Conservation (phyloP, 1,140 invertebrate genomes). For the Apis florea region DNA sequence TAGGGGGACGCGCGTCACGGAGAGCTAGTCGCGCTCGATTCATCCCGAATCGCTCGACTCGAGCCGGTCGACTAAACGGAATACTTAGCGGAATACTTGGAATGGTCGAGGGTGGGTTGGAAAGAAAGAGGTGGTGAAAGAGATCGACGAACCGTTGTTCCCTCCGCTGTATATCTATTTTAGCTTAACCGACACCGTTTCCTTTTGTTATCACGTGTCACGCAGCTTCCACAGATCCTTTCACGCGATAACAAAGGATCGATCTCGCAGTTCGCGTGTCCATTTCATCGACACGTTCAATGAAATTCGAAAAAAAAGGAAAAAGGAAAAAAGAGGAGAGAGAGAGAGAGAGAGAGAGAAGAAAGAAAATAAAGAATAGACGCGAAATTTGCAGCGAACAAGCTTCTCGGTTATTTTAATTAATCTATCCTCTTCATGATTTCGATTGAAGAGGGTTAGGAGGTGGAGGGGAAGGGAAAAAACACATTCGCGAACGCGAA, state of each 20-base stretch:
- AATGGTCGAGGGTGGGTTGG: constrained; percentile 13
- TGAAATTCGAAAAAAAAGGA: background rate
- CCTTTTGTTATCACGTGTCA: constrained; percentile 54
- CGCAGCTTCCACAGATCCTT: constrained; percentile 21
- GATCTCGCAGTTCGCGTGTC: constrained; percentile 36
- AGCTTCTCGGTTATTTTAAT: constrained; percentile 21
- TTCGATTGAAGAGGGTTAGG: background rate
- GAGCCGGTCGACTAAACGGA: constrained; percentile 57
- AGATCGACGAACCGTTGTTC: constrained; percentile 52
- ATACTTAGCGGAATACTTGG: constrained; percentile 55
- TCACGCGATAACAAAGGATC: constrained; percentile 47
- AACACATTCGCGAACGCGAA: constrained; percentile 3
- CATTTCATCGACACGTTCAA: constrained; percentile 32
- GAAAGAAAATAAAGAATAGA: background rate
- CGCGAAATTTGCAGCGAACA: constrained; percentile 4
- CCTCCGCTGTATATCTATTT: constrained; percentile 41
- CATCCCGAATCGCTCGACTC: too few species aligned
- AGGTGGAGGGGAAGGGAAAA: background rate
- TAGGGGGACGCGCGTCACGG: constrained; percentile 15
- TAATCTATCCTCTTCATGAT: constrained; percentile 14
- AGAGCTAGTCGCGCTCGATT: too few species aligned
- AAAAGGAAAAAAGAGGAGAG: background rate
- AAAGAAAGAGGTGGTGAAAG: constrained; percentile 47
- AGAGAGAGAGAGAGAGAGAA: background rate
- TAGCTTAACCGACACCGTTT: constrained; percentile 29